Base-by-base conservation (phyloP, 2,888 invertebrate genomes). In the Asteroscopus sphinx region DNA sequence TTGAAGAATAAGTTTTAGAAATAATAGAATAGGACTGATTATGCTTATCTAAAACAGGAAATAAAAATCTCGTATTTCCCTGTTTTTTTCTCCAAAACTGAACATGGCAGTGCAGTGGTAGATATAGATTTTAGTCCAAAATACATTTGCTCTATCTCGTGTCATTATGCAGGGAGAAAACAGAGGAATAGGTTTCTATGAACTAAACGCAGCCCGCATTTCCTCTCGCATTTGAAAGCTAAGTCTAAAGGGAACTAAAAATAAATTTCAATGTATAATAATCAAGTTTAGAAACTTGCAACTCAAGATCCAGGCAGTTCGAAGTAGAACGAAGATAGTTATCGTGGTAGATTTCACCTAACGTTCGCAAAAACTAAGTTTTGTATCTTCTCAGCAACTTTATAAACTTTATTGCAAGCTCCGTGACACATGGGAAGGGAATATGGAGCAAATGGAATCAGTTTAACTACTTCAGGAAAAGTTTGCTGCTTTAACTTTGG, bases 261-360 rank as follows among this genome's bases (percentile, higher is more conserved):
- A 48, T 46, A 66, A 67, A 66, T 54, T 40, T 57, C 56, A 68
- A 57, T 57, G 44, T 49, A n/a, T n/a, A n/a, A n/a, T n/a, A 62
- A 76, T 72, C 59, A 64, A 52, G 73, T 68, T 73, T 68, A 68
- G 73, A 74, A 76, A 76, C 73, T 54, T 36, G 42, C 39, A 42
- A 39, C 16, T 49, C 53, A 60, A 67, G 73, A 67, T 59, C 51
- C 53, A 55, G 48, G 35, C 45, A 33, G 32, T 28, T 36, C 32
- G 9, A 56, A 49, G 56, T 61, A 36, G 44, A 41, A 42, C 44
- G 30, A 37, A 56, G 41, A 56, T 39, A 51, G 58, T 12, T n/a
- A 58, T 51, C 62, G 45, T 6, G 28, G 39, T 28, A 44, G 73
- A 72, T 69, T 70, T 73, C 69, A 51, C 70, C 17, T 11, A 33